Conservation (phyloP, 2,888 invertebrate genomes). For the Cryptophagus acutangulus region DNA sequence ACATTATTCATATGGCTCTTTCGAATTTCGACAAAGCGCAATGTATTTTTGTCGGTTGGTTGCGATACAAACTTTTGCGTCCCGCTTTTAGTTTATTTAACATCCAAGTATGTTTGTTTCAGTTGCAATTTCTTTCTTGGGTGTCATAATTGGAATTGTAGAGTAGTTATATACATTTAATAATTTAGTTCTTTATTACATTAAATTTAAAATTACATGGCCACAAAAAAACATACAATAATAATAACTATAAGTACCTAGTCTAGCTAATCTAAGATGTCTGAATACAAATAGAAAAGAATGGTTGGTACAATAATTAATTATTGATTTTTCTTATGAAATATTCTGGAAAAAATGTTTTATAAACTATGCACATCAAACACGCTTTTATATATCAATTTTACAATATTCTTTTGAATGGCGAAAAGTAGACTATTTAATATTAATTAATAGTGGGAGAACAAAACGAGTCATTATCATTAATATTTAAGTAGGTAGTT, state of each 20-base stretch:
- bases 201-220: conserved; percentile 52
- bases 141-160: no score
- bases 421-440: conserved; percentile 9
- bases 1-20: no score
- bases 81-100: no score
- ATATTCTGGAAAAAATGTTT: conserved; percentile 24
- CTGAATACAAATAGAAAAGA: conserved; percentile 3
- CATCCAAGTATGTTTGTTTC: no score
- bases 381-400: conserved; percentile 24
- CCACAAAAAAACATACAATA: conserved; percentile 41
- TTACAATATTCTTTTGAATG: conserved; percentile 14
- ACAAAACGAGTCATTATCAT: no score
- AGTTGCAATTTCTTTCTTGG: no score
- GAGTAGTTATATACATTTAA: no score
- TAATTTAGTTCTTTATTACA: conserved; percentile 49
- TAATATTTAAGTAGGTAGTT: no score
- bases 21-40: no score
- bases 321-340: conserved; percentile 19
- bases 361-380: conserved; percentile 39
- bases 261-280: no score
- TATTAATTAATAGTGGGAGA: conserved; percentile 12
- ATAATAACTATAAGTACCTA: conserved; percentile 11
- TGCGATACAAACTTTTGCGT: no score
- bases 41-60: no score
- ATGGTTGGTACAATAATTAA: not conserved